Conservation (phyloP, 1,140 invertebrate species). For the Potamilus streckersoni region DNA sequence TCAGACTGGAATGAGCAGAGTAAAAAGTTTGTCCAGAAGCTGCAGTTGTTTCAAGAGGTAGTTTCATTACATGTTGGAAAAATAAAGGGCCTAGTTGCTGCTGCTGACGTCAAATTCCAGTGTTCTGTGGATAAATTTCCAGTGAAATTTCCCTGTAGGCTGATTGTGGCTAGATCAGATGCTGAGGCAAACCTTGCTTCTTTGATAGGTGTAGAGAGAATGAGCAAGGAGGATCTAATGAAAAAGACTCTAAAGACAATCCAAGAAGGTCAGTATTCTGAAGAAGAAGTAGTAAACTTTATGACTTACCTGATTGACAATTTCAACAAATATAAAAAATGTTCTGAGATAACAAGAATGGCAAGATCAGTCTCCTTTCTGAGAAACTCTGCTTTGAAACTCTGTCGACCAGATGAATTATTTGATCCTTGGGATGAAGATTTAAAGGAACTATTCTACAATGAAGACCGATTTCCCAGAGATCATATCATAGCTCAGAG, state of each 20-base stretch:
- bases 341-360: not conserved
- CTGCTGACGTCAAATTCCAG: no score
- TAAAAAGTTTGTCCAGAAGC: no score
- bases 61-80: no score
- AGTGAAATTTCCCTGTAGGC: no score
- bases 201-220: no score
- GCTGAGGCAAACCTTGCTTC: no score
- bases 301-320: constrained; percentile 11
- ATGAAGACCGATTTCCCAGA: constrained; percentile 3
- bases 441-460: constrained; percentile 1
- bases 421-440: constrained; percentile 11
- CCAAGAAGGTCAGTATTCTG: not conserved
- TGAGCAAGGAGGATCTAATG: not conserved
- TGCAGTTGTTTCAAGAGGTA: no score
- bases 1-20: no score
- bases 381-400: not conserved
- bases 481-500: not conserved
- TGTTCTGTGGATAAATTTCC: no score
- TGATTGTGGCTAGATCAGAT: no score
- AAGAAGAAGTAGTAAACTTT: not conserved
- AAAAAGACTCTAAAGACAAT: not conserved
- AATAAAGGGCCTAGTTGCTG: no score
- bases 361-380: constrained; percentile 6
- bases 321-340: constrained; percentile 1
- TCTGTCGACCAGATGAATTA: not conserved